These are phyloP conservation scores for Camelus bactrianus DNA, from an alignment of 2,113 vertebrate genomes.

Conservation along the genomic window DNA sequence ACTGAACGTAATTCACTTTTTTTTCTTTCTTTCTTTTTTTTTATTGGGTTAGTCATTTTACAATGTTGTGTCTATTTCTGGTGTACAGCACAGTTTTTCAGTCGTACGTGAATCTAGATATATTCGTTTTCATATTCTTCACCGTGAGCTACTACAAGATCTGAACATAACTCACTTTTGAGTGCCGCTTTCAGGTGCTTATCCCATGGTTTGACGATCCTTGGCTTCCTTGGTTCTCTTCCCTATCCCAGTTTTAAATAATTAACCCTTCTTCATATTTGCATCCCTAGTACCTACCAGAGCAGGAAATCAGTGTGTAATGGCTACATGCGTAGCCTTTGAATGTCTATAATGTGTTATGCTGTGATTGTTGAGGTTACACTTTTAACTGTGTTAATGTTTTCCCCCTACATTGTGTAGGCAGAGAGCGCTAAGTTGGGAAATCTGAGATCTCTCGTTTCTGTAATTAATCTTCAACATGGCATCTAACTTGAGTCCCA, in stretches of 20 bases:
- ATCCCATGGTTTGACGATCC: background rate
- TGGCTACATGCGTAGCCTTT: rapidly evolving
- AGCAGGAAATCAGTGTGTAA: background rate
- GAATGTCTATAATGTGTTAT: background rate
- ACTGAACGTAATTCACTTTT: too few species aligned
- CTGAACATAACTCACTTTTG: background rate
- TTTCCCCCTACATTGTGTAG: background rate
- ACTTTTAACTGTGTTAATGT: background rate
- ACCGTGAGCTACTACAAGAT: too few species aligned
- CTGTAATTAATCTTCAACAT: background rate
- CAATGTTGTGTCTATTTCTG: too few species aligned
- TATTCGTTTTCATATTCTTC: too few species aligned
- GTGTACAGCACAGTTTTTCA: too few species aligned
- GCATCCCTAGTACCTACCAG: background rate
- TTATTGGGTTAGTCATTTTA: too few species aligned
- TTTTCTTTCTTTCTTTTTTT: too few species aligned
- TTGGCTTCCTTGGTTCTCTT: background rate
- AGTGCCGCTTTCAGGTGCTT: background rate
- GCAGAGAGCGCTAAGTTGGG: background rate
- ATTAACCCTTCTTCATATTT: background rate
- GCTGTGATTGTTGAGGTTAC: background rate
- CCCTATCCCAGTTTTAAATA: background rate
- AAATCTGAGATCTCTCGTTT: background rate
- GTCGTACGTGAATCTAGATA: too few species aligned
- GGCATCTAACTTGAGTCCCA: background rate